phyloP scores from a whole-genome alignment of 2,797 vertebrate genomes.

The Gadopsis marmoratus region DNA sequence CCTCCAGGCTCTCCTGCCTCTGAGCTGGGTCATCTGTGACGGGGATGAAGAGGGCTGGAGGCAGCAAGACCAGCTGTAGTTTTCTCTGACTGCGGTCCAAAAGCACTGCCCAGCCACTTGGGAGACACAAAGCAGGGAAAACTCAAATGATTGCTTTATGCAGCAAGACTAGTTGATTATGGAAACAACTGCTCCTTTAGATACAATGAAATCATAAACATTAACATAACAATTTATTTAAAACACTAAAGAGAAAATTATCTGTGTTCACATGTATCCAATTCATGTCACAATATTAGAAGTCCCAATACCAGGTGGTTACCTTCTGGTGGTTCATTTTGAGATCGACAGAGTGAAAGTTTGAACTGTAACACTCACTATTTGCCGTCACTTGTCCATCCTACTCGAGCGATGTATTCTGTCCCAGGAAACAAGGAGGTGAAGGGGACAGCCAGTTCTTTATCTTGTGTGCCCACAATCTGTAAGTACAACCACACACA shows the following conservation, averaged over 20 bases:
- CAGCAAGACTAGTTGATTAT: background rate
- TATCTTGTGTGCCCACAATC: conserved; percentile 91
- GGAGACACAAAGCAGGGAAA: conserved; percentile 34
- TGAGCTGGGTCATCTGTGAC: conserved; percentile 87
- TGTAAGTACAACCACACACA: conserved; percentile 68
- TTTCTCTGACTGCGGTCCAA: conserved; percentile 94
- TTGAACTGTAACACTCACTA: conserved; percentile 84
- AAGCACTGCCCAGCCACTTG: conserved; percentile 96
- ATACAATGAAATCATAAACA: background rate
- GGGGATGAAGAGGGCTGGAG: conserved; percentile 92
- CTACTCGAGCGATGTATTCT: conserved; percentile 96
- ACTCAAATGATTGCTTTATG: background rate
- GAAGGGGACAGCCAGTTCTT: conserved; percentile 93
- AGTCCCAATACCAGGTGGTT: no score
- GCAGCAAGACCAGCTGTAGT: conserved; percentile 93
- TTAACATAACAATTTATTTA: background rate
- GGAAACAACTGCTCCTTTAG: background rate
- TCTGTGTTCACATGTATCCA: background rate
- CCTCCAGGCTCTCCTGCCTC: conserved; percentile 87
- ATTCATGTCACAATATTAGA: background rate
- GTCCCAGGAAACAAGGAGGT: conserved; percentile 90
- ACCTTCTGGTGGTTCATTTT: background rate
- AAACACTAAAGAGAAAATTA: no score
- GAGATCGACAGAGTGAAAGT: background rate
- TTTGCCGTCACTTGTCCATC: conserved; percentile 97